These are phyloP conservation scores for Mycetomoellerius zeteki DNA, from an alignment of 1,140 invertebrate species.

Conservation along the genomic window DNA sequence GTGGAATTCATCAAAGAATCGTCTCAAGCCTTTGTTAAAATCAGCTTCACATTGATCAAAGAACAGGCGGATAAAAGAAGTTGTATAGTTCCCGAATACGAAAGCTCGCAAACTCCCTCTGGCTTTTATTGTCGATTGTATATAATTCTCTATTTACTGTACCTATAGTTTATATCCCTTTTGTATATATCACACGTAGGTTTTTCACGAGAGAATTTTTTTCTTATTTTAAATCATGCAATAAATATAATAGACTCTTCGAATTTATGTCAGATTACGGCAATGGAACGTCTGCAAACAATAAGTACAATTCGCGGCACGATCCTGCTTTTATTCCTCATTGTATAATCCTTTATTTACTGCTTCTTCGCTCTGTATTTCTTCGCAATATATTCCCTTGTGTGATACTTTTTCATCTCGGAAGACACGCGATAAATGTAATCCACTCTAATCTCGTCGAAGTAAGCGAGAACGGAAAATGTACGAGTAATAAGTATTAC, in stretches of 20 bases:
- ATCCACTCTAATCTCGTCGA: slow-evolving; percentile 29
- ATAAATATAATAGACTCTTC: slow-evolving; percentile 35
- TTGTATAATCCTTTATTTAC: slow-evolving; percentile 35
- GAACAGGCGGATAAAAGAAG: slow-evolving; percentile 34
- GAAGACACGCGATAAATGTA: slow-evolving; percentile 9
- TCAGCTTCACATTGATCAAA: slow-evolving; percentile 43
- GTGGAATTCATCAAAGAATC: neutral
- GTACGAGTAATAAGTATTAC: slow-evolving; percentile 51
- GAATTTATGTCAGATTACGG: slow-evolving; percentile 31
- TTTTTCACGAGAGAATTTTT: neutral
- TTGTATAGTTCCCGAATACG: slow-evolving; percentile 11
- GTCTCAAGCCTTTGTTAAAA: slow-evolving; percentile 28
- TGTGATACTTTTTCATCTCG: neutral
- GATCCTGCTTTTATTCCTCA: slow-evolving; percentile 21
- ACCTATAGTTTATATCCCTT: neutral
- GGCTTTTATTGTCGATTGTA: slow-evolving; percentile 33
- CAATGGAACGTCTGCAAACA: neutral
- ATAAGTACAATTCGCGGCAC: neutral
- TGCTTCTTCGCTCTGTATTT: neutral
- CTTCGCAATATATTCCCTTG: neutral
- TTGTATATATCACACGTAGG: neutral
- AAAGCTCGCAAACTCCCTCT: slow-evolving; percentile 10
- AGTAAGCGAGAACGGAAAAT: slow-evolving; percentile 19
- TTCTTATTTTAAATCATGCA: neutral
- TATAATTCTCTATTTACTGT: slow-evolving; percentile 49